A percentile compares a stretch with the other conserved stretches of the same genome.
These are phyloP conservation scores for Clytia hemisphaerica DNA, from an alignment of 30 jellyfish, hydroid and myxozoan genomes.

Conservation along the genomic window DNA sequence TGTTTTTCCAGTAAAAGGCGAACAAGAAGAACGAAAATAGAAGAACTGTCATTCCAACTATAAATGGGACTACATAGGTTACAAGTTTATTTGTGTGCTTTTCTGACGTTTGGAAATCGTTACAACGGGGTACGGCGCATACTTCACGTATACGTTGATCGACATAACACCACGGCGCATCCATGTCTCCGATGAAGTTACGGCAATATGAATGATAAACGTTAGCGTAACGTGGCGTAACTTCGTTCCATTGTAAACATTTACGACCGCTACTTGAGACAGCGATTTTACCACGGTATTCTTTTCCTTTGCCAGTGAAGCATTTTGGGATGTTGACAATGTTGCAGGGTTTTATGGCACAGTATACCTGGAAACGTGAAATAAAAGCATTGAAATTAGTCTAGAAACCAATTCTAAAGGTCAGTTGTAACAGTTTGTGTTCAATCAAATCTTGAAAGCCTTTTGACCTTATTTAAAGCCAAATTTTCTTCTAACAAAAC, in stretches of 20 bases:
- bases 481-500: too few species aligned
- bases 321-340: conserved; percentile 29
- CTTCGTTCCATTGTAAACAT: conserved; percentile 60
- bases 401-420: too few species aligned
- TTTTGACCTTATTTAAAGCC: too few species aligned
- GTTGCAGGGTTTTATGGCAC: conserved; percentile 19
- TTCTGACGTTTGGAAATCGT: not conserved
- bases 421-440: too few species aligned
- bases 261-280: conserved; percentile 41
- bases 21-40: conserved; percentile 40
- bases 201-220: conserved; percentile 71
- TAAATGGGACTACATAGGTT: conserved; percentile 61
- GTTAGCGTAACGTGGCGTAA: conserved; percentile 32
- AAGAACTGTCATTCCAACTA: conserved; percentile 54
- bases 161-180: conserved; percentile 67
- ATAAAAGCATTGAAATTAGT: too few species aligned
- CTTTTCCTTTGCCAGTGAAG: conserved; percentile 49
- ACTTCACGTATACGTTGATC: conserved; percentile 34
- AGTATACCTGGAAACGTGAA: too few species aligned
- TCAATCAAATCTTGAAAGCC: too few species aligned
- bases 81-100: conserved; percentile 24
- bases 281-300: conserved; percentile 51
- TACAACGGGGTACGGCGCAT: conserved; percentile 62
- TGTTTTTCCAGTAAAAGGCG: conserved; percentile 48
- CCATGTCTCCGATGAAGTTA: conserved; percentile 42